A percentile compares a stretch with the other conserved stretches of the same genome.
Evolutionary conservation across 2,888 invertebrate genomes (phyloP).

Genomic region (Conops quadrifasciatus): DNA sequence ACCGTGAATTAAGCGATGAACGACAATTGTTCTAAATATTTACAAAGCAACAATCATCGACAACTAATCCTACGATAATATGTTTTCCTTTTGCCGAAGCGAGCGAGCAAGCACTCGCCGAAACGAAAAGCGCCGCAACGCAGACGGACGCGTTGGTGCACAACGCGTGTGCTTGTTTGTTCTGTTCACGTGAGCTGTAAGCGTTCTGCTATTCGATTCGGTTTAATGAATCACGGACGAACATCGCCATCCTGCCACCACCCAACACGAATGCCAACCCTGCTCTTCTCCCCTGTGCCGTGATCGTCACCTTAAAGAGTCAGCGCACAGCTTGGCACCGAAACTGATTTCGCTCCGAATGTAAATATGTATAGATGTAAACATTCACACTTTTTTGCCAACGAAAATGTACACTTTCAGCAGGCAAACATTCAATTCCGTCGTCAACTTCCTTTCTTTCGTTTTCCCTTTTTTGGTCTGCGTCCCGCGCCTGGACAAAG

Average conservation of each 20-base stretch:
- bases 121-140: slow-evolving; percentile 30
- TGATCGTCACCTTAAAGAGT: neutral
- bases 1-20: neutral
- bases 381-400: slow-evolving; percentile 32
- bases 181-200: slow-evolving; percentile 41
- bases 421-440: slow-evolving; percentile 27
- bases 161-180: slow-evolving; percentile 46
- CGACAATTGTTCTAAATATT: slow-evolving; percentile 16
- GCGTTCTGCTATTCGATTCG: slow-evolving; percentile 38
- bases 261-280: too few species aligned
- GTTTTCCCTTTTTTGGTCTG: neutral
- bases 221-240: slow-evolving; percentile 38
- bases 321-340: neutral
- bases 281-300: neutral
- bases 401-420: slow-evolving; percentile 16
- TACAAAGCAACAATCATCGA: slow-evolving; percentile 41
- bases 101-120: slow-evolving; percentile 35
- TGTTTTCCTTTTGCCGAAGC: slow-evolving; percentile 41
- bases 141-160: slow-evolving; percentile 23
- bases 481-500: too few species aligned
- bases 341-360: slow-evolving; percentile 9
- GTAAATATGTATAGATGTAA: slow-evolving; percentile 3
- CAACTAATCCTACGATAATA: slow-evolving; percentile 49
- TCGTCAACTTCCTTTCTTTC: slow-evolving; percentile 2
- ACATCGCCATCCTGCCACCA: neutral